phyloP scores from a whole-genome alignment of 1,140 invertebrate species.

The Samia ricini region DNA sequence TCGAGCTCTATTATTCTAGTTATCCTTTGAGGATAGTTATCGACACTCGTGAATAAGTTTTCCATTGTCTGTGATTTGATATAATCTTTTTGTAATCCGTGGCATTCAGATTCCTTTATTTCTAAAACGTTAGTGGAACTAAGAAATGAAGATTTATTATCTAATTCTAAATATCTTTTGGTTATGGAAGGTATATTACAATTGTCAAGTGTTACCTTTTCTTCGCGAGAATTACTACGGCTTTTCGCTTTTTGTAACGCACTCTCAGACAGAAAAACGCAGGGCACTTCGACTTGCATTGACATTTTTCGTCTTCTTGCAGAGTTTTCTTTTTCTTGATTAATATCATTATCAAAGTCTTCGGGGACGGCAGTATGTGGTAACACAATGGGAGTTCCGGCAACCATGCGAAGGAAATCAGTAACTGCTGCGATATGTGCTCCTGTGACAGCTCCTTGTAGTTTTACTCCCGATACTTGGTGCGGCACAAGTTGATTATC shows the following conservation, averaged over 20 bases:
- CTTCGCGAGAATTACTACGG: conserved; percentile 65
- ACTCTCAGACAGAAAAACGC: conserved; percentile 75
- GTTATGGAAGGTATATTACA: conserved; percentile 37
- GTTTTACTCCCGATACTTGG: conserved; percentile 80
- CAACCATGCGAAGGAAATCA: conserved; percentile 79
- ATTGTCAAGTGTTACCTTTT: conserved; percentile 57
- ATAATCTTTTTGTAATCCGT: conserved; percentile 33
- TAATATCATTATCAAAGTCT: conserved; percentile 63
- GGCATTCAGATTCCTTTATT: conserved; percentile 33
- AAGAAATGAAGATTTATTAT: conserved; percentile 39
- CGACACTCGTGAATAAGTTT: conserved; percentile 24
- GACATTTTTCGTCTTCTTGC: conserved; percentile 69
- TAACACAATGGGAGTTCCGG: conserved; percentile 79
- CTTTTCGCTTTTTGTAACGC: conserved; percentile 64
- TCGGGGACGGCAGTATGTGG: conserved; percentile 68
- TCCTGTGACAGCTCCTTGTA: conserved; percentile 80
- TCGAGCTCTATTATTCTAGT: conserved; percentile 59
- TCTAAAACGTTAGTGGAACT: conserved; percentile 39
- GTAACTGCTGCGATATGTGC: conserved; percentile 81
- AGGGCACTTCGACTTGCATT: conserved; percentile 75
- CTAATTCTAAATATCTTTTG: conserved; percentile 44
- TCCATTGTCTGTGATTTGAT: conserved; percentile 28
- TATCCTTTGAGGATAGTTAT: conserved; percentile 50
- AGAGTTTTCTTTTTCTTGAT: conserved; percentile 63
- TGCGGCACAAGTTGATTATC: conserved; percentile 81